Base-by-base conservation (phyloP, 2,113 vertebrate genomes). In the Psilopsiagon aymara region DNA sequence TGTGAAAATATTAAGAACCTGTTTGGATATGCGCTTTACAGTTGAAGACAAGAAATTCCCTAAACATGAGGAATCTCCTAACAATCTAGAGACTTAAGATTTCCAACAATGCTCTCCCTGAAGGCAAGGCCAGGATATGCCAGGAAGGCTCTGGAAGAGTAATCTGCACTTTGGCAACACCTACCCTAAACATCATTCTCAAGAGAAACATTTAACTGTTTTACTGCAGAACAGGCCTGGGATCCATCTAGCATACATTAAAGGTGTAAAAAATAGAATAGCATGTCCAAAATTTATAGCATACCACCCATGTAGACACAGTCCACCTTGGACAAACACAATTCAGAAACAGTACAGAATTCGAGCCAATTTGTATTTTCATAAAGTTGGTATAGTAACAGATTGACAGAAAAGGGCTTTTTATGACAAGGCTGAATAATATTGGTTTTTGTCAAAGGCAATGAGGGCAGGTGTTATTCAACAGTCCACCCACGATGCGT, bases 1-100 rank as follows among this genome's bases (percentile, higher is more conserved):
- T 2, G 4, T 37, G 11, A 68, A 76, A 68, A 71, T 17, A 89
- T 6, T 18, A 64, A 76, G 33, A 81, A 84, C 4, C 9, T 62
- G 2, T 24, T 25, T 18, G 11, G 21, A 49, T 24, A 25, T 2
- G 13, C 20, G 5, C 9, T 59, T 66, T 33, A 6, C 0, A 28
- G 31, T 3, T 85, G 43, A 53, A 93, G 71, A 43, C 9, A 43
- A 43, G 11, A n/a, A 80, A 80, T 77, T 44, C 14, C 67, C 37
- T 31, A 66, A 17, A 27, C 18, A 37, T 6, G 9, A 80, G 49
- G 35, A 76, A 83, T 73, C 16, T 11, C 28, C 11, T 20, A 75
- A 7, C 41, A 77, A 9, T 20, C 59, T 66, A 59, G 17, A 92
- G 59, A 86, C 17, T 11, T 35, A n/a, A 1, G 1, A 31, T 62